Evolutionary conservation across 2,113 vertebrate genomes (phyloP), one percentile per base, ranked within the genome.

Genomic region (Caranx ignobilis): DNA sequence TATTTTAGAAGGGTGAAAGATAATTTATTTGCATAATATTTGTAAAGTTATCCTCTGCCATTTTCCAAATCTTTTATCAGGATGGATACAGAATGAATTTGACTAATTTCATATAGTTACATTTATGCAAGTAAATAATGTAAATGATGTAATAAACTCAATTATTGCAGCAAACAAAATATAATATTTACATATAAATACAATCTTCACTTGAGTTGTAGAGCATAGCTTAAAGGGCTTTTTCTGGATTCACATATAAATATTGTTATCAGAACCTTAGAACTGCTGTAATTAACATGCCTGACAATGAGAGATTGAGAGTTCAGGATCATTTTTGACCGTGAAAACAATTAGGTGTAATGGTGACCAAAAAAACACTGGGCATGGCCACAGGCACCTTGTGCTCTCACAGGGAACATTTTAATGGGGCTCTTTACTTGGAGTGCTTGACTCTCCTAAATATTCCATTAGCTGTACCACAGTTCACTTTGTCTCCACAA

Each of bases 21-120:
- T 80, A 57, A 79, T 72, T 70, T 68, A 77, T 81, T 83, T 68
- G 47, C 56, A 72, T 67, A 76, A 74, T 71, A 31, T 87, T 83
- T 66, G 19, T 45, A 47, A 72, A 68, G 3, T 34, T 68, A 52
- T 13, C 7, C 35, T 67, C 48, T 16, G 15, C 31, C 35, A 7
- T 61, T 67, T 72, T 76, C 2, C 16, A 6, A 18, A 8, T 52
- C 67, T 76, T 10, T 57, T 77, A 57, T 52, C 41, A 39, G 19
- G 13, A 34, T 50, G 12, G n/a, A 56, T 43, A 34, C 7, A 43
- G 59, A 71, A 62, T 86, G 50, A 18, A 56, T 66, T 50, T 5
- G 12, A 75, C 66, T 54, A 43, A 47, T 47, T 76, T 73, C 15
- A 19, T 50, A 41, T 11, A 63, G 47, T 55, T 39, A 68, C 6